Percentiles rank a stretch among this genome's conserved stretches.
Conservation (phyloP, 2,888 invertebrate genomes). For the Platerodrilus igneus region DNA sequence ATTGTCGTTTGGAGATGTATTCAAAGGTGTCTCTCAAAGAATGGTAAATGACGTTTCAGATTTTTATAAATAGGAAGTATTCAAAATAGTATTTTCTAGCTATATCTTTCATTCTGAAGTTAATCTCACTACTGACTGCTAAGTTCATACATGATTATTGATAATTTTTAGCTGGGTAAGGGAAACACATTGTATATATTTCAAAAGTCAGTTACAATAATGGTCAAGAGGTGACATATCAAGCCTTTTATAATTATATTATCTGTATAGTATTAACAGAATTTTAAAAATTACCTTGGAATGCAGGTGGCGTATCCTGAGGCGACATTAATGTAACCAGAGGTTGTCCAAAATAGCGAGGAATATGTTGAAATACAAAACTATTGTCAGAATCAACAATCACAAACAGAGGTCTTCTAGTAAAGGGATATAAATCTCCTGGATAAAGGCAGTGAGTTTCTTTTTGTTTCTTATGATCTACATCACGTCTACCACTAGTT, state of each 20-base stretch:
- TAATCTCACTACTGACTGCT: too few relatives aligned
- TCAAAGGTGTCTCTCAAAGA: too few relatives aligned
- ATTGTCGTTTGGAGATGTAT: too few relatives aligned
- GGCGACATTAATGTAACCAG: constrained; percentile 91
- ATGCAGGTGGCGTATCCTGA: constrained; percentile 78
- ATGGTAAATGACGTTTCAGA: too few relatives aligned
- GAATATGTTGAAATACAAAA: constrained; percentile 86
- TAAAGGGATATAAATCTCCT: constrained; percentile 89
- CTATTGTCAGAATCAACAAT: constrained; percentile 96
- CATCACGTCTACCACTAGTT: constrained; percentile 81
- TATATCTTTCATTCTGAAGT: too few relatives aligned
- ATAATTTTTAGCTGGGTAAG: too few relatives aligned
- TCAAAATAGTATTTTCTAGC: too few relatives aligned
- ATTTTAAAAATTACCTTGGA: constrained; percentile 70
- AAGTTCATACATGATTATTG: too few relatives aligned
- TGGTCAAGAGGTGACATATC: constrained; percentile 7
- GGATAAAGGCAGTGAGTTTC: constrained; percentile 83
- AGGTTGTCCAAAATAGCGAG: constrained; percentile 87
- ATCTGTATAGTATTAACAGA: too few relatives aligned
- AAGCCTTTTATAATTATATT: constrained; percentile 4
- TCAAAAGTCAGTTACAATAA: too few relatives aligned
- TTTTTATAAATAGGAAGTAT: too few relatives aligned
- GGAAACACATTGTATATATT: too few relatives aligned
- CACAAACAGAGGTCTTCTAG: constrained; percentile 86
- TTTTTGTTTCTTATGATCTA: constrained; percentile 54